Evolutionary conservation across 2,797 vertebrate species (phyloP), one percentile per base, ranked within the genome.

Genomic region (Syngnathus rostellatus): DNA sequence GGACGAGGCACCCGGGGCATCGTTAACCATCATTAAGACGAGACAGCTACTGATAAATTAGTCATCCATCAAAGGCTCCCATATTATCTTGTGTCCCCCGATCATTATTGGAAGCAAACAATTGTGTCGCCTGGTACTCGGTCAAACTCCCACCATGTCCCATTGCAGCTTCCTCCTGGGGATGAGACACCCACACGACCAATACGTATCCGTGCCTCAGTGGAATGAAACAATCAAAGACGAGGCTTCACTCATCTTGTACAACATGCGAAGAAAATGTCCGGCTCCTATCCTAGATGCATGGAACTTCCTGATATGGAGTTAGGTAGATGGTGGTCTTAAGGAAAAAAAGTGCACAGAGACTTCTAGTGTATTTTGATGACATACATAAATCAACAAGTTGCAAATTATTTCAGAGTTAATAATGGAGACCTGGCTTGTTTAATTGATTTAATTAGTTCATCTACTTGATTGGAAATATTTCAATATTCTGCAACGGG

Each of bases 41-140:
- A 71, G 85, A 87, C 78, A 82, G 83, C 82, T 67, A 65, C 79
- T 90, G 89, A 92, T 88, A 86, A 89, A 90, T 90, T 71, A 89
- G 82, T 81, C 82, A 85, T 85, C 84, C 82, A 86, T 90, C 88
- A 89, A 85, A 89, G 80, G 72, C 64, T 73, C 46, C 75, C 73
- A 70, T 85, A 88, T 91, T 85, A 87, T 87, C 80, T 69, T 72
- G 68, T 81, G 80, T 72, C 77, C 65, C 60, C 71, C 71, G 79
- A 87, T 91, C 83, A 80, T 85, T 84, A 85, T 70, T 79, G 74
- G 68, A 81, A 71, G 81, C 81, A 87, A 90, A 90, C 85, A 89
- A 72, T 67, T 41, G 68, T 76, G 84, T 82, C 82, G 81, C 75
- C 60, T 75, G 73, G 66, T 77, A 62, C 62, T 31, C 72, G 54